These are phyloP conservation scores for Embiotoca jacksoni DNA, from an alignment of 2,113 vertebrate genomes.

Conservation along the genomic window DNA sequence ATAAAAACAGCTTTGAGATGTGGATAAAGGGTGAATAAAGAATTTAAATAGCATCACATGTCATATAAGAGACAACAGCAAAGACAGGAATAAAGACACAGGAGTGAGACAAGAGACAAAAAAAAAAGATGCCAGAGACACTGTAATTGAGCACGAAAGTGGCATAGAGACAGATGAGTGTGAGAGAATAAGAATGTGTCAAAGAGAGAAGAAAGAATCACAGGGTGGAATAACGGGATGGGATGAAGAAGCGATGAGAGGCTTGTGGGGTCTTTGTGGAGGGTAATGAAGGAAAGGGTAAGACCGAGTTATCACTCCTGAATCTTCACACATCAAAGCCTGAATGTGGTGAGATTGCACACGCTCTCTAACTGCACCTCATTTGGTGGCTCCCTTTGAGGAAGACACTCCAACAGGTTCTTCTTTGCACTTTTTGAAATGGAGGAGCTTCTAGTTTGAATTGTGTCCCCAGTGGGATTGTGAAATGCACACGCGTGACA, in stretches of 20 bases:
- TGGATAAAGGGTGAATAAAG: constrained; percentile 18
- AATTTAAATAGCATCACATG: constrained; percentile 28
- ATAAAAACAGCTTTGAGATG: constrained; percentile 26
- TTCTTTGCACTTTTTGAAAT: constrained; percentile 38
- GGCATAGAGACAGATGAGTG: constrained; percentile 33
- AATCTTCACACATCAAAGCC: constrained; percentile 68
- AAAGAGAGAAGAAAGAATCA: constrained; percentile 44
- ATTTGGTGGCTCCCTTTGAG: constrained; percentile 58
- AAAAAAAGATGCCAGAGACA: constrained; percentile 10
- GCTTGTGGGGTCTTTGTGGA: constrained; percentile 43
- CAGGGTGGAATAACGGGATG: constrained; percentile 41
- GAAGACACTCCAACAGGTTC: constrained; percentile 39
- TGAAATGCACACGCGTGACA: constrained; percentile 42
- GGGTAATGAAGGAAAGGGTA: constrained; percentile 59
- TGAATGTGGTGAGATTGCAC: constrained; percentile 42
- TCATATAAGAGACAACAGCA: constrained; percentile 34
- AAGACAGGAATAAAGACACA: constrained; percentile 6
- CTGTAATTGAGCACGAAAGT: constrained; percentile 39
- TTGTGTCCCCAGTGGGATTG: constrained; percentile 22
- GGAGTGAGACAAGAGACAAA: background rate
- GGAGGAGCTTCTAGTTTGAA: constrained; percentile 35
- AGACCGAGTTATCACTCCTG: constrained; percentile 65
- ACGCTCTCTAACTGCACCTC: constrained; percentile 47
- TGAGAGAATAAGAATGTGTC: constrained; percentile 48
- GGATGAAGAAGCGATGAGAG: constrained; percentile 43